Evolutionary conservation across 2,888 invertebrate species (phyloP).

Genomic region (Lymantria dispar): DNA sequence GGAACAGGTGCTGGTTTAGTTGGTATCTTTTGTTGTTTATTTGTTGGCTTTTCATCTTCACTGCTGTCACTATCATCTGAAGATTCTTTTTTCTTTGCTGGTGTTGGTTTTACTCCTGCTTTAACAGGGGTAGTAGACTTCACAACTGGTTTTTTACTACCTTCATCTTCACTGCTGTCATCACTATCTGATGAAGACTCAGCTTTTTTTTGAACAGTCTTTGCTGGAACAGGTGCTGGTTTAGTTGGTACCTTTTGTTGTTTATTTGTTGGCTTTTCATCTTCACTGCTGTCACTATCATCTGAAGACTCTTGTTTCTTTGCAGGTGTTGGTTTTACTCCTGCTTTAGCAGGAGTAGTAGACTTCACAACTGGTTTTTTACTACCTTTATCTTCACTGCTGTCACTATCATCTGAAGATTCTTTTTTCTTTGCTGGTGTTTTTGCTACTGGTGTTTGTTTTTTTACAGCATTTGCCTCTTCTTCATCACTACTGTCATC

Average conservation of each 20-base stretch:
- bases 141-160: conserved; percentile 39
- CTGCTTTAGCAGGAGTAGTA: conserved; percentile 20
- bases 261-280: conserved; percentile 26
- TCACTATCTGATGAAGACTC: conserved; percentile 43
- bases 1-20: not conserved
- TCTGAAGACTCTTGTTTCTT: conserved; percentile 42
- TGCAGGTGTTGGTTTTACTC: conserved; percentile 14
- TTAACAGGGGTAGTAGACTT: conserved; percentile 12
- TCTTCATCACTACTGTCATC: conserved; percentile 43
- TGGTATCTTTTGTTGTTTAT: conserved; percentile 24
- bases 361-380: conserved; percentile 26
- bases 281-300: conserved; percentile 41
- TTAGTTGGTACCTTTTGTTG: conserved; percentile 12
- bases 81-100: conserved; percentile 40
- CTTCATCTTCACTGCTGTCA: conserved; percentile 50
- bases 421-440: conserved; percentile 40
- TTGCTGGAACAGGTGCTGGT: conserved; percentile 2
- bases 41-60: conserved; percentile 35
- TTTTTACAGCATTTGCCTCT: conserved; percentile 22
- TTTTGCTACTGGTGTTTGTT: conserved; percentile 32
- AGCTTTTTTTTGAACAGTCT: conserved; percentile 45
- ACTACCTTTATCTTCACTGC: conserved; percentile 56
- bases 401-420: conserved; percentile 31
- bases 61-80: conserved; percentile 34
- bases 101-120: conserved; percentile 15